These are phyloP conservation scores for Entomobrya multifasciata DNA, from an alignment of 2,888 invertebrate species.

Conservation along the genomic window DNA sequence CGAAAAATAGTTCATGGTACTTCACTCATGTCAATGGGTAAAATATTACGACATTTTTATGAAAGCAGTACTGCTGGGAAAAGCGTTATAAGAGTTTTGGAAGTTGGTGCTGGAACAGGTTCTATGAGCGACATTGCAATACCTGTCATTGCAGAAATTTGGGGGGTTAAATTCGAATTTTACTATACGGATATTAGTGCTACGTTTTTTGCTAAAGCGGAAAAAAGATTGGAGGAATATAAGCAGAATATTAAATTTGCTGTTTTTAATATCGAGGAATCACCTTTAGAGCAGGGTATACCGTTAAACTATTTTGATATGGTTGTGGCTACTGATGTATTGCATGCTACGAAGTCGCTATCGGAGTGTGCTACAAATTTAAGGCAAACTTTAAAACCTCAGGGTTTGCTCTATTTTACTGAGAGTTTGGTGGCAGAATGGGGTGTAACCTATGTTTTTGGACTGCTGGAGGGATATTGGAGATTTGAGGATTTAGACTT, in stretches of 20 bases:
- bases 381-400: conserved; percentile 11
- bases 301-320: conserved; percentile 45
- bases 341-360: conserved; percentile 43
- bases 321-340: conserved; percentile 36
- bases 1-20: too few species aligned
- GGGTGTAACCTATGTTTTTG: conserved; percentile 39
- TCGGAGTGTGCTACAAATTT: conserved; percentile 10
- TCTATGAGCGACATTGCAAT: background rate
- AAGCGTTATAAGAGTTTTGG: conserved; percentile 29
- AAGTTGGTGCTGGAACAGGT: conserved; percentile 42
- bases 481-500: conserved; percentile 46
- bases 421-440: conserved; percentile 6
- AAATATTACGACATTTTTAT: too few species aligned
- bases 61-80: background rate
- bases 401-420: conserved; percentile 28
- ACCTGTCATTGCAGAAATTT: background rate
- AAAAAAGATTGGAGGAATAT: background rate
- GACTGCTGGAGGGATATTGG: conserved; percentile 60
- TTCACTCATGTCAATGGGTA: too few species aligned
- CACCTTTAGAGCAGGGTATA: conserved; percentile 37
- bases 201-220: conserved; percentile 22
- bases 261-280: background rate
- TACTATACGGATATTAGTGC: conserved; percentile 55
- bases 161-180: conserved; percentile 2
- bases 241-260: background rate